Evolutionary conservation across 2,113 vertebrate species (phyloP), one percentile per base, ranked within the genome.

Genomic region (Forbesichthys papilliferus): DNA sequence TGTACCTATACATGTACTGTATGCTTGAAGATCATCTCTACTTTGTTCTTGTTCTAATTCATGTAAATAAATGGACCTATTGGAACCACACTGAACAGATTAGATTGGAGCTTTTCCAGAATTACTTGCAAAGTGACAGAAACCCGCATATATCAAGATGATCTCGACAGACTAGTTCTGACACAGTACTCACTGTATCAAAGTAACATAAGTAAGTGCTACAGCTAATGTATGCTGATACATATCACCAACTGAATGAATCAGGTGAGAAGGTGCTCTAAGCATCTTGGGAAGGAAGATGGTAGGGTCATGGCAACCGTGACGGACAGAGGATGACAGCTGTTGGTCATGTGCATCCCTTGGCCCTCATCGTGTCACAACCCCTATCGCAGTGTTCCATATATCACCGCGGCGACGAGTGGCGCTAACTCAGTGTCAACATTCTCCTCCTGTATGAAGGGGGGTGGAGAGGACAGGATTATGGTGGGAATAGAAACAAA

Each of bases 351-450:
- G 55, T 49, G 74, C 53, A 48, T 27, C 69, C 11, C n/a, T 36
- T 53, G 61, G 42, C 55, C 16, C 7, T 33, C 6, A 20, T 16
- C 27, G 6, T 66, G 48, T 59, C 66, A 62, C 68, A 70, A 61
- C 60, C 33, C 48, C 73, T 62, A 71, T 74, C 77, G 9, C 9
- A 20, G 9, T 47, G 53, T 58, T 61, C 48, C 49, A 78, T 81
- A 61, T 63, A 56, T 66, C 67, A 66, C 49, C 60, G 64, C n/a
- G 61, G 52, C 18, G 58, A 59, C 20, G 52, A 58, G 46, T 3
- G 16, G 33, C 10, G 13, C 60, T 36, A 74, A 57, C 48, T 64
- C 67, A 48, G 61, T 52, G 58, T 79, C 42, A 61, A 52, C 71
- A 62, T 48, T 69, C 66, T 58, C 70, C 13, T 60, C 54, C 13